Percentiles rank a stretch among this genome's conserved stretches.
phyloP scores from a whole-genome alignment of 2,113 vertebrate genomes.

The Hemichromis elongatus region DNA sequence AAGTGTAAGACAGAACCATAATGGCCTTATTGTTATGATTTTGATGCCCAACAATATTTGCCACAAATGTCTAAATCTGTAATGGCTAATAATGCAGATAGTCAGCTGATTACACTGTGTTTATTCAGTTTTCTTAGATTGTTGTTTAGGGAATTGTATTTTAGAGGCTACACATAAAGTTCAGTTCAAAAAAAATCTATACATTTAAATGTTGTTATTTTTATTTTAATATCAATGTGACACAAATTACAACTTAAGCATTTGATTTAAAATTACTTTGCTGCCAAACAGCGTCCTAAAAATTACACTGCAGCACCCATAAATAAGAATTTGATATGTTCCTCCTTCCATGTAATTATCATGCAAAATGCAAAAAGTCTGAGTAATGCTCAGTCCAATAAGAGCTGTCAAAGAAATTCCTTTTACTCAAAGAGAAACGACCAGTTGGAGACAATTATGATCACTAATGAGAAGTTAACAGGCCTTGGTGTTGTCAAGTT shows the following conservation, averaged over 20 bases:
- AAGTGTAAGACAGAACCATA: neutral
- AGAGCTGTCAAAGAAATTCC: neutral
- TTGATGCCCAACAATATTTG: neutral
- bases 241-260: neutral
- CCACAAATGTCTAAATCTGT: neutral
- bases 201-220: neutral
- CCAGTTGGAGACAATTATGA: neutral
- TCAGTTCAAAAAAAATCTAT: fast-evolving
- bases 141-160: neutral
- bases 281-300: neutral
- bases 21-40: neutral
- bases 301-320: neutral
- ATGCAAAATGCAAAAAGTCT: neutral
- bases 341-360: neutral
- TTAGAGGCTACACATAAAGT: neutral
- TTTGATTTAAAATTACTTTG: neutral
- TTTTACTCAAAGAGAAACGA: neutral
- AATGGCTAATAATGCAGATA: neutral
- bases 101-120: neutral
- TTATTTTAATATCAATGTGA: neutral
- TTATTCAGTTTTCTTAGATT: neutral
- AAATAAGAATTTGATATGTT: neutral
- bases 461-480: neutral
- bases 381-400: neutral
- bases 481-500: neutral